Conservation (phyloP, 2,797 vertebrate genomes). For the Nasua narica region DNA sequence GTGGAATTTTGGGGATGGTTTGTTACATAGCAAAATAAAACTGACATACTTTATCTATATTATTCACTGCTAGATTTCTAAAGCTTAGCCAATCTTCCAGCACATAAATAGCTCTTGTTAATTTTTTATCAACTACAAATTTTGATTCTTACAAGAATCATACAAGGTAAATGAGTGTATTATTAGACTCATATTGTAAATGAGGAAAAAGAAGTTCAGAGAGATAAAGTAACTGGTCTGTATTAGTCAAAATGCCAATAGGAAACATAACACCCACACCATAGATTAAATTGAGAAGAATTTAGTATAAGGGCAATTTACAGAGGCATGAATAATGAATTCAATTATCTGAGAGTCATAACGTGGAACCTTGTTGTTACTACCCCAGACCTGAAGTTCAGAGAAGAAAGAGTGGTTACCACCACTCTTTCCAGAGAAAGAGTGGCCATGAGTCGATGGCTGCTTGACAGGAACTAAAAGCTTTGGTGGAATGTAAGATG, state of each 20-base stretch:
- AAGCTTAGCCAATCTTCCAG: not conserved
- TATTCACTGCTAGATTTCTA: not conserved
- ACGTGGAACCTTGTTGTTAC: not conserved
- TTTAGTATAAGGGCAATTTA: not conserved
- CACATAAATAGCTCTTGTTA: not conserved
- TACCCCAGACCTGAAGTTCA: not conserved
- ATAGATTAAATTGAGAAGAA: not conserved
- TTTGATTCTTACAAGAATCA: constrained; percentile 6
- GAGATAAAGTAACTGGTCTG: not conserved
- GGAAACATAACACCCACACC: not conserved
- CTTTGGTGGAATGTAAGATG: not conserved
- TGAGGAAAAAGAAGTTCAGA: not conserved
- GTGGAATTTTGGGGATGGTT: not conserved
- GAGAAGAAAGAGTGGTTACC: not conserved
- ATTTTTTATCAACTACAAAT: not conserved
- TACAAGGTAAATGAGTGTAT: not conserved
- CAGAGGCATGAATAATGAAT: not conserved
- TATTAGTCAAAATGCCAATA: not conserved
- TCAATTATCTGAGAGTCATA: not conserved
- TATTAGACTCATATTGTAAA: not conserved
- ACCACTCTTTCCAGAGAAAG: not conserved
- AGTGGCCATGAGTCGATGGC: not conserved
- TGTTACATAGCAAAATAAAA: not conserved
- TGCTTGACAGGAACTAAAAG: not conserved
- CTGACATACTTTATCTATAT: not conserved